These are phyloP conservation scores for Gnatocerus cornutus DNA, from an alignment of 2,888 invertebrate species.

Conservation along the genomic window DNA sequence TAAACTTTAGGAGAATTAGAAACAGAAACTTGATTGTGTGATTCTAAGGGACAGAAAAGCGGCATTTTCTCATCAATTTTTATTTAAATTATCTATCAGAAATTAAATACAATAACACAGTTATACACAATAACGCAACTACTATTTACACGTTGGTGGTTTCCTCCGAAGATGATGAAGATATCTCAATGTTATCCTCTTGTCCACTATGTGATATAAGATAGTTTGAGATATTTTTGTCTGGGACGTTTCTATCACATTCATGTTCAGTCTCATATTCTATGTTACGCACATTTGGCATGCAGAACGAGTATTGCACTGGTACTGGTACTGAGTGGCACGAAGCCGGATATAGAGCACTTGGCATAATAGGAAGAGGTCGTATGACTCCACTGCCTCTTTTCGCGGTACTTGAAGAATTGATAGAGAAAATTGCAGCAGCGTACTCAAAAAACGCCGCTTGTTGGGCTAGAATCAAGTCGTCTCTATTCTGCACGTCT, in stretches of 20 bases:
- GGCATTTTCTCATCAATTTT: conserved; percentile 30
- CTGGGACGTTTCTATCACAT: conserved; percentile 53
- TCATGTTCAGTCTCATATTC: conserved; percentile 56
- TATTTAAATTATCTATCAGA: conserved; percentile 51
- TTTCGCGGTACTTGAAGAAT: conserved; percentile 51
- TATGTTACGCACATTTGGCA: conserved; percentile 52
- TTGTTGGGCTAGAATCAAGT: conserved; percentile 66
- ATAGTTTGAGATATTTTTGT: conserved; percentile 53
- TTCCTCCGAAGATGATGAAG: conserved; percentile 54
- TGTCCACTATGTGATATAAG: conserved; percentile 49
- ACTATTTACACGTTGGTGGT: conserved; percentile 54
- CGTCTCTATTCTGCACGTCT: conserved; percentile 56
- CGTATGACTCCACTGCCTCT: conserved; percentile 50
- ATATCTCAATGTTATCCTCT: conserved; percentile 54
- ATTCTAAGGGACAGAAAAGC: too few relatives aligned
- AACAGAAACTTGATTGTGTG: neutral
- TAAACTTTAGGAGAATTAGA: neutral
- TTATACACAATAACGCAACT: conserved; percentile 40
- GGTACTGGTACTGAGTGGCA: conserved; percentile 54
- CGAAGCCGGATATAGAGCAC: conserved; percentile 51
- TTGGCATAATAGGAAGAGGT: conserved; percentile 54
- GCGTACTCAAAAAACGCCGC: conserved; percentile 60
- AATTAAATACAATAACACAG: conserved; percentile 50
- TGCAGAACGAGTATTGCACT: conserved; percentile 56
- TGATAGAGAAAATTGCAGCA: conserved; percentile 55